Percentiles rank a stretch among this genome's conserved stretches.
Conservation (phyloP, 2,797 vertebrate species). For the Darevskia mixta region DNA sequence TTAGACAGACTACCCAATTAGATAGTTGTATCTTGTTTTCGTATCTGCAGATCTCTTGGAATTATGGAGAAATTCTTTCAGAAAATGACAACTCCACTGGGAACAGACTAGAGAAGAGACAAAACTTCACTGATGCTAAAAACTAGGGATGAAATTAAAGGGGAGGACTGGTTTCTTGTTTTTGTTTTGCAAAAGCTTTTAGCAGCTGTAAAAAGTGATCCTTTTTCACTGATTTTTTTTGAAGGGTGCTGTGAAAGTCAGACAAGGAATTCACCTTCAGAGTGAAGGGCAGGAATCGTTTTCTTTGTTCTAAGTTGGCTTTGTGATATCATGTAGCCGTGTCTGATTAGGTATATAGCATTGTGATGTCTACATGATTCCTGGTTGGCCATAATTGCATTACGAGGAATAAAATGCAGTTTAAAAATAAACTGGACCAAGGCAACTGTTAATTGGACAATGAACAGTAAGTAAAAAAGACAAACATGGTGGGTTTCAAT, state of each 20-base stretch:
- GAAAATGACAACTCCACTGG: constrained; percentile 25
- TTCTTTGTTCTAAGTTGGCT: neutral
- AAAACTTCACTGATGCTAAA: constrained; percentile 34
- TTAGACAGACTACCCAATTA: neutral
- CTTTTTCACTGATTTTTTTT: neutral
- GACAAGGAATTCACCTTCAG: neutral
- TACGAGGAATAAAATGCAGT: neutral
- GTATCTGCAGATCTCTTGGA: constrained; percentile 44
- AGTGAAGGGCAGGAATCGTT: neutral
- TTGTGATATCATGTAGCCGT: neutral
- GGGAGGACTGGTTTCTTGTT: neutral
- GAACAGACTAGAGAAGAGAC: neutral
- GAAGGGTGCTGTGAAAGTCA: neutral
- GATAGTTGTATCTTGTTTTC: neutral
- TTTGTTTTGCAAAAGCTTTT: neutral
- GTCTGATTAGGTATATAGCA: neutral
- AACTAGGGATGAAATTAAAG: neutral
- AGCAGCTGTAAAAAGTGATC: neutral
- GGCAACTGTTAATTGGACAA: neutral
- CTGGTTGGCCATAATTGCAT: neutral
- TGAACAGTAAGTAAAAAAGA: neutral
- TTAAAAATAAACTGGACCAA: neutral
- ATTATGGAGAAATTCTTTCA: constrained; percentile 34
- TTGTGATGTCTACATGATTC: neutral
- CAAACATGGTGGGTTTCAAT: neutral